These are phyloP conservation scores for Pemphigus obesinymphae DNA, from an alignment of 1,140 invertebrate genomes.

Conservation along the genomic window DNA sequence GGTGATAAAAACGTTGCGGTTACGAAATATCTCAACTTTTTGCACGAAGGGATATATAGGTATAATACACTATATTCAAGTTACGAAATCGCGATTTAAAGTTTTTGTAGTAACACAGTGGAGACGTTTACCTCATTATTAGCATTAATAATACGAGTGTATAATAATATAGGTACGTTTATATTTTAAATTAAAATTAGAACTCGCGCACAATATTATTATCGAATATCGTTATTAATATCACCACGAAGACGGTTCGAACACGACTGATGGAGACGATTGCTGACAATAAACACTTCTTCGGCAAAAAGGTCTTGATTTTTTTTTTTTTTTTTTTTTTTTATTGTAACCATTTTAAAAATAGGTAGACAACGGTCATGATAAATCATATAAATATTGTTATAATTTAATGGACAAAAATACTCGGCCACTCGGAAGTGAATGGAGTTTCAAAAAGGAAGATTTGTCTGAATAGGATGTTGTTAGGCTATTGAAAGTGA, in stretches of 20 bases:
- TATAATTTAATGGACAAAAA: not conserved
- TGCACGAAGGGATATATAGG: not conserved
- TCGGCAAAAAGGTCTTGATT: not conserved
- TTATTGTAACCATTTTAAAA: not conserved
- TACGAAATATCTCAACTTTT: not conserved
- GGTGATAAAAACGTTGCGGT: not conserved
- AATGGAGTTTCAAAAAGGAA: not conserved
- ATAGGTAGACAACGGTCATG: not conserved
- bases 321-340: not conserved
- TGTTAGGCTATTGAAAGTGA: constrained; percentile 23
- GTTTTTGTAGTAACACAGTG: not conserved
- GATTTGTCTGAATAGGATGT: not conserved
- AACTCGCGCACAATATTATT: not conserved
- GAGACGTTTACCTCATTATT: not conserved
- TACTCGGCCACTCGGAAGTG: not conserved
- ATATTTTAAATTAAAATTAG: not conserved
- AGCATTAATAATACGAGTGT: too few relatives aligned
- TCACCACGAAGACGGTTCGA: not conserved
- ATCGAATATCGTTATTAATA: not conserved
- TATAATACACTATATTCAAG: not conserved
- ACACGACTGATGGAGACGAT: not conserved
- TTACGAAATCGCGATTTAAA: not conserved
- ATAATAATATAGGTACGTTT: not conserved
- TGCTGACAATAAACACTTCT: not conserved
- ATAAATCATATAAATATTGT: not conserved